Evolutionary conservation across 2,113 vertebrate genomes (phyloP), one percentile per base, ranked within the genome.

Genomic region (Eretmochelys imbricata): DNA sequence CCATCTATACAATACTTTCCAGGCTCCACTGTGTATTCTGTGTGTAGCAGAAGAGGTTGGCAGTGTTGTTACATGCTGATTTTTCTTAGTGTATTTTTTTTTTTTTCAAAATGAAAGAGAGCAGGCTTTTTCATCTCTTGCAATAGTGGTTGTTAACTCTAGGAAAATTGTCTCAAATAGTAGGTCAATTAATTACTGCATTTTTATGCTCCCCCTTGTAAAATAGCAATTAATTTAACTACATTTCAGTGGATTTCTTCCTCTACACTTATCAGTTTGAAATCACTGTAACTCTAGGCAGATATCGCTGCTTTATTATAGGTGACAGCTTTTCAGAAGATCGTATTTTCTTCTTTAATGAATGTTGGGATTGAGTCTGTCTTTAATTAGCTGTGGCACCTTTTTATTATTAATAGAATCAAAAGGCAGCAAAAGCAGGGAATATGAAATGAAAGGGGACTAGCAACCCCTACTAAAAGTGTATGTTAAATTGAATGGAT

Each of bases 161-260:
- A 87, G 90, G 76, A 88, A 98, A 97, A 98, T 94, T 88, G 89
- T 96, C 94, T 96, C 92, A 89, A 97, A 86, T 83, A 90, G 82
- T 95, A 95, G 96, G 98, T 98, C 98, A 98, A 97, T 98, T 98
- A 98, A 98, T 98, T 97, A 94, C 96, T 96, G 85, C 69, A 91
- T 96, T 98, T 98, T 97, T 95, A 97, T 97, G 91, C 85, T 96
- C 87, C 59, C 84, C 69, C 82, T 95, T 95, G 95, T 96, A 97
- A 98, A 98, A 92, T 83, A 97, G 96, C 97, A 97, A 98, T 98
- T 98, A 98, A 97, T 98, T 98, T 96, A 94, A 95, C 91, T 94
- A 76, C 7, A 8, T 98, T 98, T 97, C 92, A 65, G 94, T 89
- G 87, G 91, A 89, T 96, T 97, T 96, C 87, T 96, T 96, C 89